phyloP scores from a whole-genome alignment of 2,888 invertebrate species.

The Calephelis perditalis region DNA sequence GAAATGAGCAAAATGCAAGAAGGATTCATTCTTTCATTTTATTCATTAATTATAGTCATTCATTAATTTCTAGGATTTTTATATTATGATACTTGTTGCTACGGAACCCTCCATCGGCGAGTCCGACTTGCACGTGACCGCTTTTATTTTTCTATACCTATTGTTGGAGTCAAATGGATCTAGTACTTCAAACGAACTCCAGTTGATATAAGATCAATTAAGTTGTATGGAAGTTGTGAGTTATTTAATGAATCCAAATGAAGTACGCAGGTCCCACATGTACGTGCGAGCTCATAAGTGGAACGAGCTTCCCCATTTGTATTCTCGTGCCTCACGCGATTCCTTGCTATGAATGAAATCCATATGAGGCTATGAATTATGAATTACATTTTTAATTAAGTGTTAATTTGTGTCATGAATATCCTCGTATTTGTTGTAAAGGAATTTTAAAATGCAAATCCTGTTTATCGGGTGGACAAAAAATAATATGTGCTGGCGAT shows the following conservation, averaged over 20 bases:
- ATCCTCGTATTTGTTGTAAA: conserved; percentile 11
- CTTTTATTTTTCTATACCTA: too few relatives aligned
- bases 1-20: too few relatives aligned
- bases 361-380: conserved; percentile 53
- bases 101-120: too few relatives aligned
- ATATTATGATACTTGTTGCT: too few relatives aligned
- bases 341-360: conserved; percentile 54
- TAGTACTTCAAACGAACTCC: too few relatives aligned
- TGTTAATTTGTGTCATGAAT: conserved; percentile 34
- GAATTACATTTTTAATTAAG: conserved; percentile 52
- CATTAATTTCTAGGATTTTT: too few relatives aligned
- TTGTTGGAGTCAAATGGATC: too few relatives aligned
- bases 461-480: neutral
- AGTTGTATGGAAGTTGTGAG: neutral
- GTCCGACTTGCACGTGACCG: too few relatives aligned
- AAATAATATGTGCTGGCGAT: too few relatives aligned
- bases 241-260: neutral
- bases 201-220: neutral
- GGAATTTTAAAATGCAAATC: conserved; percentile 13
- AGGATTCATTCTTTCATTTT: too few relatives aligned
- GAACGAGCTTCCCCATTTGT: conserved; percentile 43
- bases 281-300: conserved; percentile 39
- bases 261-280: neutral
- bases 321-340: conserved; percentile 48
- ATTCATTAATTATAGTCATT: too few relatives aligned